A percentile compares a stretch with the other conserved stretches of the same genome.
Evolutionary conservation across 2,797 vertebrate genomes (phyloP).

Genomic region (Ispidina lecontei): DNA sequence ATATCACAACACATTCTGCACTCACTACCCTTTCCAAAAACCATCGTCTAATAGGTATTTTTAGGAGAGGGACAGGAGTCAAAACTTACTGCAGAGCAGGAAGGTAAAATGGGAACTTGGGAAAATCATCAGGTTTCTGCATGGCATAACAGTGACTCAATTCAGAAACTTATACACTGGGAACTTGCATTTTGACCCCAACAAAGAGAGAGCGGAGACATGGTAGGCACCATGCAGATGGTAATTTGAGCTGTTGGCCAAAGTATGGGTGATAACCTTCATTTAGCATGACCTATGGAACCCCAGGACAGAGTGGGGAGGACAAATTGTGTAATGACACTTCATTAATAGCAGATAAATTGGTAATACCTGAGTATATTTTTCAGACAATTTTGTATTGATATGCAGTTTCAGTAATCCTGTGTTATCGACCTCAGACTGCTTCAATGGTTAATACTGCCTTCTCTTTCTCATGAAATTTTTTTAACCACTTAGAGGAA

Average conservation of each 20-base stretch:
- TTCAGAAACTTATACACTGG: background rate
- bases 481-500: background rate
- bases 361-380: background rate
- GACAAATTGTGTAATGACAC: background rate
- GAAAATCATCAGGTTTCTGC: conserved; percentile 4
- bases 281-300: background rate
- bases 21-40: background rate
- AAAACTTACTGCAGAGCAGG: background rate
- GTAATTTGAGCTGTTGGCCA: background rate
- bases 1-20: background rate
- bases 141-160: background rate
- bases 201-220: background rate
- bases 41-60: background rate
- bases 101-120: background rate
- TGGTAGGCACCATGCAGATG: background rate
- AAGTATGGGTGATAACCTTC: background rate
- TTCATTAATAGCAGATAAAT: background rate
- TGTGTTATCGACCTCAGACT: background rate
- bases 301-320: background rate
- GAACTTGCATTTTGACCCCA: conserved; percentile 1
- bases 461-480: background rate
- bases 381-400: background rate
- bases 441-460: background rate
- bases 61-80: background rate
- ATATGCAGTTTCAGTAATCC: background rate